A percentile compares a stretch with the other conserved stretches of the same genome.
Conservation (phyloP, 2,113 vertebrate species). For the Pungitius pungitius region DNA sequence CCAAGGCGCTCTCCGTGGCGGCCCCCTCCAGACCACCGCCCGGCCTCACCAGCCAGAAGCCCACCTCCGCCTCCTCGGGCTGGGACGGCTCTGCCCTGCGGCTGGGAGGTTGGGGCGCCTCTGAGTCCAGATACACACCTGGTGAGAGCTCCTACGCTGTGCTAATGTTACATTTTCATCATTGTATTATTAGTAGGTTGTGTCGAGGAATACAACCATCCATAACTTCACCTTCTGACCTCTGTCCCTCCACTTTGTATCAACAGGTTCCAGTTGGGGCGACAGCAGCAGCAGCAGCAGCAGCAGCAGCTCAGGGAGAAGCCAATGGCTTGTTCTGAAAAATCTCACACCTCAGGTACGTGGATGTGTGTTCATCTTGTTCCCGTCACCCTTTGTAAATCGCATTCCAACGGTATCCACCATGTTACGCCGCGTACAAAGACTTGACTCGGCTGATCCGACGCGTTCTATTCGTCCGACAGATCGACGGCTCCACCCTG, state of each 20-base stretch:
- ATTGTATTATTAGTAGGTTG: neutral
- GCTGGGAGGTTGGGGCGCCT: conserved; percentile 89
- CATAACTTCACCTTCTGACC: neutral
- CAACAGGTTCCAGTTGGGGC: conserved; percentile 93
- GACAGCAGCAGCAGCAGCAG: conserved; percentile 86
- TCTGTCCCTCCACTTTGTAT: neutral
- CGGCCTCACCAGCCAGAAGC: conserved; percentile 96
- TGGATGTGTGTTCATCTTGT: neutral
- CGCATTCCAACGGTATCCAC: neutral
- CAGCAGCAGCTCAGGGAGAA: conserved; percentile 94
- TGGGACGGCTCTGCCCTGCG: conserved; percentile 92
- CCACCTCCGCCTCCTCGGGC: conserved; percentile 83
- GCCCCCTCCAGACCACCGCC: conserved; percentile 97
- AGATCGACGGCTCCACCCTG: conserved; percentile 99
- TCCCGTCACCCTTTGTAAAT: neutral
- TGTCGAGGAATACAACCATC: neutral
- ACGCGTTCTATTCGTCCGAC: neutral
- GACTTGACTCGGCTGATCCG: neutral
- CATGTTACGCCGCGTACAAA: neutral
- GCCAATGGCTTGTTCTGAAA: conserved; percentile 98
- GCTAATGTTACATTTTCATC: too few species aligned
- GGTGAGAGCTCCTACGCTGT: conserved; percentile 79
- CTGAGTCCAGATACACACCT: conserved; percentile 95
- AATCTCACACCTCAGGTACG: conserved; percentile 99
- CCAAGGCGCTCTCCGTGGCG: conserved; percentile 89